A percentile compares a stretch with the other conserved stretches of the same genome.
phyloP scores from a whole-genome alignment of 2,797 vertebrate species.

The Chloroceryle inda region DNA sequence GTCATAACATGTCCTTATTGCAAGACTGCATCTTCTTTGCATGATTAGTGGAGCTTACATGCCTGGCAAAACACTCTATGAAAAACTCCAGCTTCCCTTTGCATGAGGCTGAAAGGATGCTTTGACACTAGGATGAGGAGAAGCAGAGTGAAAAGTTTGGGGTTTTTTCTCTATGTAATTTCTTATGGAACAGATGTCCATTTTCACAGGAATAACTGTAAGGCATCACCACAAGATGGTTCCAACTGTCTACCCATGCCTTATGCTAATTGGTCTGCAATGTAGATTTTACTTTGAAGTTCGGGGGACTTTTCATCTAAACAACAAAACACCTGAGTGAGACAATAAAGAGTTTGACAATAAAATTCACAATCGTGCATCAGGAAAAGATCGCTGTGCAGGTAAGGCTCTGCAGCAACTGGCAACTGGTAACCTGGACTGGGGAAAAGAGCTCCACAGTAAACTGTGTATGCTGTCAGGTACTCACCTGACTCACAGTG shows the following conservation, averaged over 20 bases:
- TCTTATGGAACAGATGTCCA: background rate
- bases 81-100: background rate
- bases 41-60: background rate
- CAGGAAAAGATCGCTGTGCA: background rate
- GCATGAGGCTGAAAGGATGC: background rate
- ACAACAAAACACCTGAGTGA: background rate
- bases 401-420: background rate
- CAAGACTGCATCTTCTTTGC: background rate
- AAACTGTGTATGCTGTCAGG: background rate
- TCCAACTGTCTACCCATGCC: background rate
- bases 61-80: background rate
- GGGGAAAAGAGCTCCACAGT: background rate
- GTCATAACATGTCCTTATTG: background rate
- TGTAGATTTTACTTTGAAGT: background rate
- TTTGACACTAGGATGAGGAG: background rate
- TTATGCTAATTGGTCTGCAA: background rate
- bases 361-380: background rate
- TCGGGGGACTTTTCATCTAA: background rate
- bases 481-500: too few relatives aligned
- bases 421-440: background rate
- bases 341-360: background rate
- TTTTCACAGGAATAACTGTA: background rate
- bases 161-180: background rate
- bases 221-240: background rate
- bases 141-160: background rate